These are phyloP conservation scores for Drosophila santomea DNA, from an alignment of 1,140 invertebrate species.

Conservation along the genomic window DNA sequence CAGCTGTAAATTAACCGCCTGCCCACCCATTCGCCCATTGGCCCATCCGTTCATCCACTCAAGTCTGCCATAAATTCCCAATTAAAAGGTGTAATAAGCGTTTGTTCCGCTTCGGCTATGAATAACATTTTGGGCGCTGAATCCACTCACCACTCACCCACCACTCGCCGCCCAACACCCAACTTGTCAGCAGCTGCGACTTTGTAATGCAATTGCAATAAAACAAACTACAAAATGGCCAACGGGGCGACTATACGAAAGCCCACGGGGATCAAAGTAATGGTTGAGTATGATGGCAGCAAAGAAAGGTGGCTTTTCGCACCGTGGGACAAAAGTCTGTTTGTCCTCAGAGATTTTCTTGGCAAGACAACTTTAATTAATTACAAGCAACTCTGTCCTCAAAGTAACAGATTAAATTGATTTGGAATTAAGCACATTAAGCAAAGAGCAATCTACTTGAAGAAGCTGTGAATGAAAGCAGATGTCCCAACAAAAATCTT, in stretches of 20 bases:
- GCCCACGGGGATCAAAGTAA: constrained; percentile 1
- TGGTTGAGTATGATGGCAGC: background rate
- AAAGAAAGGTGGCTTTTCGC: background rate
- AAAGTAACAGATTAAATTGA: background rate
- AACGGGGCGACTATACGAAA: background rate
- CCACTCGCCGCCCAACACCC: background rate
- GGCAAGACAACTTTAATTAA: background rate
- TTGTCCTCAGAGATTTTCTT: background rate
- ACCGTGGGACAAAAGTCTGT: background rate
- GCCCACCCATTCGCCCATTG: too few species aligned
- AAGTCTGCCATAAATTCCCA: constrained; percentile 58
- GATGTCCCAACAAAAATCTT: background rate
- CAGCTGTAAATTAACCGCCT: constrained; percentile 55
- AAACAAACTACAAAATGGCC: constrained; percentile 57
- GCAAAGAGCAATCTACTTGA: background rate
- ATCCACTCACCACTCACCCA: background rate
- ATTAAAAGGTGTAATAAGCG: constrained; percentile 73
- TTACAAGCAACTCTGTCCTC: too few species aligned
- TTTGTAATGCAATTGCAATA: constrained; percentile 70
- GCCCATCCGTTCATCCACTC: constrained; percentile 1
- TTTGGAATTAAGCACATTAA: background rate
- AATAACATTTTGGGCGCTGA: constrained; percentile 51
- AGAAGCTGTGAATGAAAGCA: background rate
- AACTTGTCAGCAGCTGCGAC: constrained; percentile 56
- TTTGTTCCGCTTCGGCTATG: constrained; percentile 64